Conservation (phyloP, 2,888 invertebrate genomes). For the Cepaea hortensis region DNA sequence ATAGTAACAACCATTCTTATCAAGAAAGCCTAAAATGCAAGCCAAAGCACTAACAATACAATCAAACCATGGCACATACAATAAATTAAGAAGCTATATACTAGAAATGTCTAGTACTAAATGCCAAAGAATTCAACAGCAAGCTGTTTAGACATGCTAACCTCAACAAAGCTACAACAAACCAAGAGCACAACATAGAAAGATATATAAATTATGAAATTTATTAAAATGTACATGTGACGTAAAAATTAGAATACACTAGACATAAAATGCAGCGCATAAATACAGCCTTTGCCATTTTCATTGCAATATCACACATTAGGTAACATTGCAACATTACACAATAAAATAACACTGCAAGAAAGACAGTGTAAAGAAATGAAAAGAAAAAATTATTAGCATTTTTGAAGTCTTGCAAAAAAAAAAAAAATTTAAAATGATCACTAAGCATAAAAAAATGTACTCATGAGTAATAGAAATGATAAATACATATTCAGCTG, state of each 20-base stretch:
- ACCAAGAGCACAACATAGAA: background rate
- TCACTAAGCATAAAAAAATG: no score
- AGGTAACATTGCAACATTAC: constrained; percentile 7
- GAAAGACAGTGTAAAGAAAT: background rate
- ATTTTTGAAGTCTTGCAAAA: no score
- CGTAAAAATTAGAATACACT: background rate
- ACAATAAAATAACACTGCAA: background rate
- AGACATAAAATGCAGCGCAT: background rate
- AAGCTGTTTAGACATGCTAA: background rate
- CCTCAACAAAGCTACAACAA: background rate
- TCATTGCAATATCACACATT: constrained; percentile 25
- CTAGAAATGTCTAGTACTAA: background rate
- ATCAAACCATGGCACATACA: no score
- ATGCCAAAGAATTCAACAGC: background rate
- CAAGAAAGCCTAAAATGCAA: no score
- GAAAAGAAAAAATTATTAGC: background rate
- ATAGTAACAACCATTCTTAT: no score
- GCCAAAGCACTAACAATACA: no score
- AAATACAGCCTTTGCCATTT: constrained; percentile 25
- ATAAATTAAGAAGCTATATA: no score
- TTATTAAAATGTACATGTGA: background rate
- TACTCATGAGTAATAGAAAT: no score
- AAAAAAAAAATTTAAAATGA: no score
- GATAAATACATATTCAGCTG: no score
- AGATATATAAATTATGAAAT: constrained; percentile 20